Evolutionary conservation across 2,888 invertebrate genomes (phyloP).

Genomic region (Drosophila eohydei): DNA sequence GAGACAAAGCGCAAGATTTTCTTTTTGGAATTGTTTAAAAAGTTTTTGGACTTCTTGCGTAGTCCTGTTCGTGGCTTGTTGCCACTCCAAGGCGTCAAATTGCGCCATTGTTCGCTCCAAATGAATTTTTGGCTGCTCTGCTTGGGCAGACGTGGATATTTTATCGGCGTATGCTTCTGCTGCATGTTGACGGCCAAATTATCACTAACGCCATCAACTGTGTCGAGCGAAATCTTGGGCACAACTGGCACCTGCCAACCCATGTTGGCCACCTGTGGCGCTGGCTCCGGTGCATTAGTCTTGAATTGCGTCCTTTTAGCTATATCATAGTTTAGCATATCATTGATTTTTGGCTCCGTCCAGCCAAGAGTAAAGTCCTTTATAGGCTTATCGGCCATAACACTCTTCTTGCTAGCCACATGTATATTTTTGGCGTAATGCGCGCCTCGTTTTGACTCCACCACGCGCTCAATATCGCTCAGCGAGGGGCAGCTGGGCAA

Average conservation of each 20-base stretch:
- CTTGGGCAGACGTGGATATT: constrained; percentile 54
- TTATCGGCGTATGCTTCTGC: constrained; percentile 82
- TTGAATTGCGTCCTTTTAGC: constrained; percentile 54
- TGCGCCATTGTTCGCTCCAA: constrained; percentile 78
- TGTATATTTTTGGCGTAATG: constrained; percentile 70
- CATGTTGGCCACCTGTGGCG: constrained; percentile 70
- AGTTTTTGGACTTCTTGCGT: constrained; percentile 65
- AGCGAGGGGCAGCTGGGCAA: constrained; percentile 76
- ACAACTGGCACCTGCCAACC: constrained; percentile 78
- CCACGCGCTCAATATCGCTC: constrained; percentile 76
- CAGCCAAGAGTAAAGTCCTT: constrained; percentile 70
- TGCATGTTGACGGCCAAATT: constrained; percentile 82
- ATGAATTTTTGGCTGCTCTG: constrained; percentile 71
- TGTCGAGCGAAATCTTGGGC: constrained; percentile 81
- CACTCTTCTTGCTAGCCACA: constrained; percentile 32
- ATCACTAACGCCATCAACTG: constrained; percentile 81
- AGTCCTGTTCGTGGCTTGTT: constrained; percentile 57
- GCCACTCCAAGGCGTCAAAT: constrained; percentile 79
- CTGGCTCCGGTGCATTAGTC: constrained; percentile 63
- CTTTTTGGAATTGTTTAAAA: constrained; percentile 80
- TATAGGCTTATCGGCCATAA: constrained; percentile 45
- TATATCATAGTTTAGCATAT: constrained; percentile 80
- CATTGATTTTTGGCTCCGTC: constrained; percentile 76
- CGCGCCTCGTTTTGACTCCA: constrained; percentile 62
- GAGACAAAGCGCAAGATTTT: constrained; percentile 82